Base-by-base conservation (phyloP, 2,113 vertebrate species). In the Climacteris rufus region DNA sequence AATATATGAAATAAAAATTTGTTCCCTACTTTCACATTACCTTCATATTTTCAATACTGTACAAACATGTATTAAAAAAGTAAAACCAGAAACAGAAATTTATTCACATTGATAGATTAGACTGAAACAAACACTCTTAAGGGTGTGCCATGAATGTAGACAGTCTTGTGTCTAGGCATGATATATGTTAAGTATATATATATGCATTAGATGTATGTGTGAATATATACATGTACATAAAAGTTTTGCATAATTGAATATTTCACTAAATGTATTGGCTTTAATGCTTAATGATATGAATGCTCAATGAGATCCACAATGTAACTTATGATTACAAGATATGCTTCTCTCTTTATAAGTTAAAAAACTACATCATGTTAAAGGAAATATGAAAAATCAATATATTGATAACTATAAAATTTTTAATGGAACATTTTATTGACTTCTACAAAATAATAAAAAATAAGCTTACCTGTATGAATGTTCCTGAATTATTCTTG, bases 391-490 rank as follows among this genome's bases (percentile, higher is more conserved):
- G 7, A 77, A 72, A 88, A 68, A 50, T 0, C 3, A 33, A 23
- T 37, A 39, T 22, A 37, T 11, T 25, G 13, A 44, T 56, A 78
- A 65, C 28, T 44, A 40, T 19, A 82, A 52, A 47, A 57, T 3
- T 39, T 2, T 52, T 77, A 56, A 56, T 49, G 87, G 28, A 92
- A 83, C 3, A 56, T 54, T 61, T 87, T 1, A 53, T 8, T 77
- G 30, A 77, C 39, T 54, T 61, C 31, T 60, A 42, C 8, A 54
- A 69, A 71, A 68, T 3, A 72, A 68, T 16, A 70, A 53, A 97
- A 96, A 92, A 83, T 25, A 80, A 35, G n/a, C 97, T 98, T 97
- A 99, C 99, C 99, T 98, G 96, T 52, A 97, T n/a, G 80, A 91
- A 98, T 92, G 97, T 92, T 86, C 96, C 98, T 61, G 97, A 97